Evolutionary conservation across 2,797 vertebrate species (phyloP).

Genomic region (Acanthis flammea): DNA sequence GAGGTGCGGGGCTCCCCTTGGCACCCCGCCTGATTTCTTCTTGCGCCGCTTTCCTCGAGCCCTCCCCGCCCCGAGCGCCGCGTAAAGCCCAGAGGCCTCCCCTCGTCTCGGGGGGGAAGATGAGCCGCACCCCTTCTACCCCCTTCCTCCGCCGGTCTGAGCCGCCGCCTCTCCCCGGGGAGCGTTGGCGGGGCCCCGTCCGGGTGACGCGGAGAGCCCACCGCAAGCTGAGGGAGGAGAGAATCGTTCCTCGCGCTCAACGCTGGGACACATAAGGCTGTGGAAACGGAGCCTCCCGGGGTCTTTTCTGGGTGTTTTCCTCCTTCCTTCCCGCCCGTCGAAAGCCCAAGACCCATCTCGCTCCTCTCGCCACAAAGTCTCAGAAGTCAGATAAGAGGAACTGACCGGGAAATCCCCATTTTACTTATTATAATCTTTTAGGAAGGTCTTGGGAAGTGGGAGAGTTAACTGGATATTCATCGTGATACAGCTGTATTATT

Average conservation of each 20-base stretch:
- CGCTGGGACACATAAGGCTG: not conserved
- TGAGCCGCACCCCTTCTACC: not conserved
- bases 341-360: not conserved
- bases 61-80: not conserved
- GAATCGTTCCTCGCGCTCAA: not conserved
- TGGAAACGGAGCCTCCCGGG: not conserved
- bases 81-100: not conserved
- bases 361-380: not conserved
- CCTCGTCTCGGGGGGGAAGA: not conserved
- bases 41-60: not conserved
- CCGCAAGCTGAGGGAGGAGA: not conserved
- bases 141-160: not conserved
- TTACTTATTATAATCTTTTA: not conserved
- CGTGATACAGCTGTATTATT: not conserved
- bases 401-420: not conserved
- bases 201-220: not conserved
- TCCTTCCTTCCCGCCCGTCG: not conserved
- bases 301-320: not conserved
- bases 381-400: slow-evolving; percentile 10
- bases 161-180: not conserved
- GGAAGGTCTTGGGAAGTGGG: not conserved
- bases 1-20: not conserved
- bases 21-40: not conserved
- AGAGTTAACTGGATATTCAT: slow-evolving; percentile 1
- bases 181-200: not conserved